Conservation (phyloP, 2,797 vertebrate species). For the Sebastes matsubarae region DNA sequence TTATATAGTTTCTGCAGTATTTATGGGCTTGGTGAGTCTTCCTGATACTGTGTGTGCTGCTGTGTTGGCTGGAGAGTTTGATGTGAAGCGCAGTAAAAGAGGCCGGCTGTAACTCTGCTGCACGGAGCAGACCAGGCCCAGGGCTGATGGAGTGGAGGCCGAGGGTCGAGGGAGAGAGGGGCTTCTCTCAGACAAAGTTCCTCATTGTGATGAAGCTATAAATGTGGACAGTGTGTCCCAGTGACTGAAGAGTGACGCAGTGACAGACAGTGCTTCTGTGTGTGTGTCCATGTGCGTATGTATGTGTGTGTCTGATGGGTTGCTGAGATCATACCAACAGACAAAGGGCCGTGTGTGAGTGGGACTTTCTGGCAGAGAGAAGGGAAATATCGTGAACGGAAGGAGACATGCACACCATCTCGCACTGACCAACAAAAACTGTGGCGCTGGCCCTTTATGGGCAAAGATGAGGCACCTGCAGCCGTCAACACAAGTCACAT, state of each 20-base stretch:
- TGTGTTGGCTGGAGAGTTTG: slow-evolving; percentile 36
- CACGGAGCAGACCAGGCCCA: slow-evolving; percentile 54
- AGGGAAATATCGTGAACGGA: slow-evolving; percentile 74
- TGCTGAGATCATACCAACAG: slow-evolving; percentile 82
- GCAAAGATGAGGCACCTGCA: slow-evolving; percentile 47
- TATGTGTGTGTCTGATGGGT: slow-evolving; percentile 53
- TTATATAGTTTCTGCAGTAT: slow-evolving; percentile 28
- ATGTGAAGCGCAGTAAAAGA: slow-evolving; percentile 49
- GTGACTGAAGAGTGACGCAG: slow-evolving; percentile 76
- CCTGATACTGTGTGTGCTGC: slow-evolving; percentile 2
- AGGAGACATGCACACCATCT: slow-evolving; percentile 62
- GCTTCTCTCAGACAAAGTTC: slow-evolving; percentile 75
- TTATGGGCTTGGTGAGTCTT: slow-evolving; percentile 19
- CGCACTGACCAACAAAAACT: slow-evolving; percentile 25
- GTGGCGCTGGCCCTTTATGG: slow-evolving; percentile 34
- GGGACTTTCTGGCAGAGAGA: slow-evolving; percentile 67
- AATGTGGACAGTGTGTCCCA: slow-evolving; percentile 83
- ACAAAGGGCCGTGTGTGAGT: slow-evolving; percentile 84
- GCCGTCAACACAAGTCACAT: neutral
- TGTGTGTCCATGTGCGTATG: slow-evolving; percentile 30
- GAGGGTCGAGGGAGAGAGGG: slow-evolving; percentile 54
- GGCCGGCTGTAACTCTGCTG: slow-evolving; percentile 34
- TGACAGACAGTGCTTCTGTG: slow-evolving; percentile 76
- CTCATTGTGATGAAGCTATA: slow-evolving; percentile 81
- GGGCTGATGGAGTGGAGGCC: slow-evolving; percentile 60